These are phyloP conservation scores for Eulemur mongoz DNA, from an alignment of 2,797 vertebrate species.

Conservation along the genomic window DNA sequence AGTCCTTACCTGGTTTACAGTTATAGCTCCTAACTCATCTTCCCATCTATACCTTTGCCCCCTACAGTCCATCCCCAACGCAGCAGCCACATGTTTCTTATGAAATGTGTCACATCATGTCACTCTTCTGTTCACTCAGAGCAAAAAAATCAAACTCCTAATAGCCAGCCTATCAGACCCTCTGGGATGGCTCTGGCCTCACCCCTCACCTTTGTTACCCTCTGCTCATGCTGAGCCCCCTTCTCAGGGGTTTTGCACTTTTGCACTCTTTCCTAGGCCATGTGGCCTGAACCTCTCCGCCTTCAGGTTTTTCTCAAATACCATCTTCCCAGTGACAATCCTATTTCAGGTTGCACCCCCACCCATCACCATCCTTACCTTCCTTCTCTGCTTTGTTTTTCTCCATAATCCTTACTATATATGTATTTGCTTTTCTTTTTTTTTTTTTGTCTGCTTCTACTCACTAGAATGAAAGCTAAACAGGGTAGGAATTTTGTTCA, in stretches of 20 bases:
- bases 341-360: neutral
- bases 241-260: neutral
- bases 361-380: neutral
- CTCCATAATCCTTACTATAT: neutral
- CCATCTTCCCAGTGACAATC: neutral
- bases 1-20: neutral
- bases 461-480: neutral
- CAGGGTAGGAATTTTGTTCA: neutral
- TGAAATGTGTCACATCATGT: neutral
- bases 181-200: neutral
- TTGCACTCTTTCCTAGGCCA: neutral
- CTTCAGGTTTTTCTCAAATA: neutral
- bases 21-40: neutral
- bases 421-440: neutral
- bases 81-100: neutral
- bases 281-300: neutral
- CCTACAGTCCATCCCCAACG: neutral
- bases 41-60: neutral
- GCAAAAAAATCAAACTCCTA: neutral
- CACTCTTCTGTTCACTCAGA: neutral
- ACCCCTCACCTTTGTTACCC: neutral
- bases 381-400: neutral
- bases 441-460: neutral
- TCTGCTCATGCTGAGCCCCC: neutral
- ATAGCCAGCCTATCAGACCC: neutral